These are phyloP conservation scores for Cryptocephalus primarius DNA, from an alignment of 2,888 invertebrate genomes.

Conservation along the genomic window DNA sequence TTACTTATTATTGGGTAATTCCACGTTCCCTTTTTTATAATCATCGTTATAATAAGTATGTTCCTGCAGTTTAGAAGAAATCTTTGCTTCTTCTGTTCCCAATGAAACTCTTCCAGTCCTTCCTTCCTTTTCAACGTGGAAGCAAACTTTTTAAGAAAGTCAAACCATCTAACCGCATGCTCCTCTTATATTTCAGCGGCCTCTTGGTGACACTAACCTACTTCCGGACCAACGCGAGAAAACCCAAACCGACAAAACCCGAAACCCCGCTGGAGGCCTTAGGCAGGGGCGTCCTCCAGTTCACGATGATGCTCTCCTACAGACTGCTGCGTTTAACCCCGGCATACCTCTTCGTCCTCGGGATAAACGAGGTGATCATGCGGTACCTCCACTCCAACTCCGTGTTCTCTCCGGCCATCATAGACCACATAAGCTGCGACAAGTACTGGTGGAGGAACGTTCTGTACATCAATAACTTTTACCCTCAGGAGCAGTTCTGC, in stretches of 20 bases:
- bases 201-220: constrained; percentile 63
- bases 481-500: constrained; percentile 63
- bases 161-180: background rate
- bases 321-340: constrained; percentile 67
- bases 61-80: too few relatives aligned
- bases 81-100: too few relatives aligned
- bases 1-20: too few relatives aligned
- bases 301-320: constrained; percentile 46
- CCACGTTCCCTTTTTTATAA: too few relatives aligned
- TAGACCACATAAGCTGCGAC: constrained; percentile 62
- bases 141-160: background rate
- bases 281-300: constrained; percentile 36
- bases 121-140: background rate
- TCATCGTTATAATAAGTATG: too few relatives aligned
- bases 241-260: constrained; percentile 29
- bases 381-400: constrained; percentile 56
- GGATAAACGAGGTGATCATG: constrained; percentile 59
- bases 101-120: too few relatives aligned
- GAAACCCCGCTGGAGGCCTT: constrained; percentile 31
- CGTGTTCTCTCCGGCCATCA: constrained; percentile 61
- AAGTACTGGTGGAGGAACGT: constrained; percentile 76
- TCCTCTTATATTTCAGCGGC: constrained; percentile 43
- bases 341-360: constrained; percentile 69
- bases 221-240: constrained; percentile 51
- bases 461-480: constrained; percentile 74